Evolutionary conservation across 2,113 vertebrate species (phyloP).

Genomic region (Apaloderma vittatum): DNA sequence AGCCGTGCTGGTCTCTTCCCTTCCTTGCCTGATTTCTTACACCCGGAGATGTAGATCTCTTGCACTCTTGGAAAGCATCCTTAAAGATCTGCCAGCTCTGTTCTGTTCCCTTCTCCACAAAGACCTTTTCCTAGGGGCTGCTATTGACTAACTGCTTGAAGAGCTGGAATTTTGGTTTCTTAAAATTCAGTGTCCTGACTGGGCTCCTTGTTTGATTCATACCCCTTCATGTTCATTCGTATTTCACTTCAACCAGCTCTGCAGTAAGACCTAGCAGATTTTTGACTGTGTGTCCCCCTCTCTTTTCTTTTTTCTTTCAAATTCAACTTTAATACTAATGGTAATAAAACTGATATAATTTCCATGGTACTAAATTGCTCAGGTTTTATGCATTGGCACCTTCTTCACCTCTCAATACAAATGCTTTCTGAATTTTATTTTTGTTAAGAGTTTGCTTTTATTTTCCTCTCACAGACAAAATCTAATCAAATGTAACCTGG

Average conservation of each 20-base stretch:
- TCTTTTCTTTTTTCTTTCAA: background rate
- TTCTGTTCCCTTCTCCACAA: too few species aligned
- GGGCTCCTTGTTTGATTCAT: too few species aligned
- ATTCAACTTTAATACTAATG: background rate
- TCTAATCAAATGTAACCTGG: conserved; percentile 47
- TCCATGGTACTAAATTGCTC: background rate
- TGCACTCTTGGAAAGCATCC: too few species aligned
- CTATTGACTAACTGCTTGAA: too few species aligned
- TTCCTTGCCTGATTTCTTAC: too few species aligned
- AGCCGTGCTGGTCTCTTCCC: too few species aligned
- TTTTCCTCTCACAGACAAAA: conserved; percentile 40
- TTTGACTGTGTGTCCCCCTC: background rate
- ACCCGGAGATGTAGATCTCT: too few species aligned
- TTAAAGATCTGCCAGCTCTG: too few species aligned
- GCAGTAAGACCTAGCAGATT: background rate
- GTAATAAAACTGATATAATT: background rate
- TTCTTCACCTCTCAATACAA: background rate
- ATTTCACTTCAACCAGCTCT: background rate
- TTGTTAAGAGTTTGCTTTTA: conserved; percentile 26
- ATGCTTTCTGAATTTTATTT: conserved; percentile 24
- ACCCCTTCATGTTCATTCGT: background rate
- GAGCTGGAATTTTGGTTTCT: too few species aligned
- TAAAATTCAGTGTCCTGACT: too few species aligned
- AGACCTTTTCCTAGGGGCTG: too few species aligned
- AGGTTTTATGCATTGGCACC: background rate